Evolutionary conservation across 37 sponge, comb jelly and placozoan genomes (phyloP), one percentile per base, ranked within the genome.

Genomic region (Chondrosia reniformis): DNA sequence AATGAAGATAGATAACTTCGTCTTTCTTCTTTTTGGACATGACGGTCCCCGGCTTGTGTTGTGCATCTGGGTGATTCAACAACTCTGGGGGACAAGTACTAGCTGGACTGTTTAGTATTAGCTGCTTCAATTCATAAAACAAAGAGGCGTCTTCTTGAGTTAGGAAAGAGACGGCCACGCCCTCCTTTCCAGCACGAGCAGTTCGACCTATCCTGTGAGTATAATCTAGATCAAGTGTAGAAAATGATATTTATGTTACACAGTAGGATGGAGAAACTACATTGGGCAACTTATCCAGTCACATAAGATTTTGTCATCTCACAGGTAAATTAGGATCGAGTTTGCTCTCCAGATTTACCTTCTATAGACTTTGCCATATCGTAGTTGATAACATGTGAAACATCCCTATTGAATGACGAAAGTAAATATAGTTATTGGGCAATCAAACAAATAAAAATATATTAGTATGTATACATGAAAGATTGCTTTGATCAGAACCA

Each of bases 351-450:
- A 25, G 33, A 9, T 28, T 40, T 79, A 69, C 72, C 72, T 40
- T 95, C 91, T 36, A 98, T 92, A 24, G 32, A 85, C 79, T 98
- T 98, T 13, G 99, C 99, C 99, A 98, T 98, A 74, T 98, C 99
- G 62, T 98, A 98, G 89, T 98, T 98, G 78, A 98, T 94, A 17
- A 98, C 99, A 73, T 75, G 79, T 24, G 93, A 88, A 24, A 98
- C 99, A 81, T 95, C 99, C 78, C 95, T 96, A 46, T 40, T 3
- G 1, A 45, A 37, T 33, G 46, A 22, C 64, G 39, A 38, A 8
- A 21, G 43, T 2, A 77, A 17, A 76, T 25, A 21, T n/a, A n/a
- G 39, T 5, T 36, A 41, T 74, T 24, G 46, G 27, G 7, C 4
- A 34, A 67, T 32, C 7, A 72, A 28, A 33, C 40, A 44, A 37